Percentiles rank a stretch among this genome's conserved stretches.
Evolutionary conservation across 2,888 invertebrate species (phyloP).

Genomic region (Harpalus rufipes): DNA sequence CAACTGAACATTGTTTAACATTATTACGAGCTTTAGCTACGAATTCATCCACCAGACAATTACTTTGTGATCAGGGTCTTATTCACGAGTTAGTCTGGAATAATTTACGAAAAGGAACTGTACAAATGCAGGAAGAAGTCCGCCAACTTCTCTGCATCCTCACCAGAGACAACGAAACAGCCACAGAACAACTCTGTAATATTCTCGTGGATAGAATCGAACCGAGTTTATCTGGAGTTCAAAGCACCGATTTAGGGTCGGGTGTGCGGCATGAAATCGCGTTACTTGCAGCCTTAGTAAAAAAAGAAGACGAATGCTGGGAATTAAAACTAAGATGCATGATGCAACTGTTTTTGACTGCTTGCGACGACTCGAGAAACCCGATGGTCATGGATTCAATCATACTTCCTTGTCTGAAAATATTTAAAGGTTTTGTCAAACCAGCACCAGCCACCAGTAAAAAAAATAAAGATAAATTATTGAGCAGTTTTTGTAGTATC

Average conservation of each 20-base stretch:
- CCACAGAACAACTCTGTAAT: constrained; percentile 90
- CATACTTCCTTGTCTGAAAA: constrained; percentile 94
- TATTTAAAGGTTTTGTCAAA: constrained; percentile 90
- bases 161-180: constrained; percentile 90
- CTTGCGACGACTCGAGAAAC: constrained; percentile 87
- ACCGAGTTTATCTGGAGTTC: constrained; percentile 86
- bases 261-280: constrained; percentile 94
- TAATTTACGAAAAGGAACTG: constrained; percentile 92
- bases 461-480: constrained; percentile 77
- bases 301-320: constrained; percentile 97
- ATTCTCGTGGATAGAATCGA: constrained; percentile 91
- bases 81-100: constrained; percentile 94
- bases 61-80: constrained; percentile 90
- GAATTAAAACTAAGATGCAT: constrained; percentile 93
- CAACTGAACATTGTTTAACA: constrained; percentile 96
- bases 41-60: constrained; percentile 85
- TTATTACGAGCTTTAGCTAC: constrained; percentile 93
- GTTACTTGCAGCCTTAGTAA: constrained; percentile 90
- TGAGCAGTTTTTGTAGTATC: constrained; percentile 59
- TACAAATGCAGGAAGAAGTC: constrained; percentile 93
- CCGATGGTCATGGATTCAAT: constrained; percentile 94
- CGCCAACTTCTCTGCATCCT: constrained; percentile 92
- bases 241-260: constrained; percentile 85
- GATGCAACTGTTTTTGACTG: constrained; percentile 91
- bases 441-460: constrained; percentile 81